Evolutionary conservation across 2,888 invertebrate species (phyloP), one percentile per base, ranked within the genome.

Genomic region (Drosophila fungiperda): DNA sequence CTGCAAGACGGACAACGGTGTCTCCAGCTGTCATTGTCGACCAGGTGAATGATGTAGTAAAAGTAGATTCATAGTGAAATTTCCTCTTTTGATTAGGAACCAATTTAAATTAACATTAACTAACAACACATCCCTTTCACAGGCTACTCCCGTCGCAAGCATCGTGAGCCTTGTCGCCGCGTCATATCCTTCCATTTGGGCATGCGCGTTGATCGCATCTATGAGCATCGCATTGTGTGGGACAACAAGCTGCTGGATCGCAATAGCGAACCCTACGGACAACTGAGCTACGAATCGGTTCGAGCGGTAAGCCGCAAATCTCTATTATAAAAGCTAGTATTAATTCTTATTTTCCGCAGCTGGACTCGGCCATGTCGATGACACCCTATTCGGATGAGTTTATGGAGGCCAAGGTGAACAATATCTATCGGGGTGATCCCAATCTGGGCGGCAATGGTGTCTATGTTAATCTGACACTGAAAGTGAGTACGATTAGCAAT

Each of bases 281-380:
- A 97, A 75, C 93, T 98, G 40, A 96, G 97, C 83, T 98, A 95
- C 91, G 98, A 98, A 93, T 96, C 98, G 0, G 95, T 96, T n/a
- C 94, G 96, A 94, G 98, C 98, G 77, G 97, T 98, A 93, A 95
- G 96, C 94, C 52, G 0, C 26, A 3, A 48, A 11, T 15, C 0
- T 29, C 35, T 6, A 38, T 6, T 32, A 17, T 12, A 1, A 1
- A 7, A 5, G 20, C 6, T 11, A 1, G 20, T 32, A 32, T 32
- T 20, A 32, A 23, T 32, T 20, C 6, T 15, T 1, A 6, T 1
- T 23, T 2, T 1, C 6, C n/a, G 0, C 92, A 98, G 98, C 95
- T 98, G 90, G 97, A 97, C 92, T 97, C 98, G 0, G 97, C 98
- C 1, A 97, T 98, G 95, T 97, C 97, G 0, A 97, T 98, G 96